Base-by-base conservation (phyloP, 2,797 vertebrate species). In the Rhinoraja longicauda region DNA sequence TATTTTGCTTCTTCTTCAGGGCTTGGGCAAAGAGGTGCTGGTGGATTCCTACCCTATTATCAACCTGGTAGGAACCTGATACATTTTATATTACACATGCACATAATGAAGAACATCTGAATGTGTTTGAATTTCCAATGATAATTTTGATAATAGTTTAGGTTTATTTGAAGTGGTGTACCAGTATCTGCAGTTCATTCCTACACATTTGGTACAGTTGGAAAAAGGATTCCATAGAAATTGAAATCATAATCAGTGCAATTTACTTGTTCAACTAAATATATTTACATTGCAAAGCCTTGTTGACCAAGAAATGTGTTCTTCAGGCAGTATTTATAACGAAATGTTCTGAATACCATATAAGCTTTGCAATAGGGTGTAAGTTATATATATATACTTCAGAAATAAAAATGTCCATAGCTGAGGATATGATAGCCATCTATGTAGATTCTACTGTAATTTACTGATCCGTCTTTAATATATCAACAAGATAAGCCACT, bases 1-100 rank as follows among this genome's bases (percentile, higher is more conserved):
- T 5, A n/a, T 36, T 91, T 88, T 45, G 57, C 57, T 86, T 90
- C 67, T 90, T 70, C 32, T 91, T 91, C 70, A 91, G 90, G 90
- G 15, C 19, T 90, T 64, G 86, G 86, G 4, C 26, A 26, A 73
- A 72, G 64, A 91, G 70, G 64, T 12, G 29, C 72, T 26, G 90
- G 32, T 91, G 39, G 67, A 24, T 91, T 39, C 67, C 21, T 72
- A 72, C 90, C 90, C 39, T 72, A 91, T 73, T 91, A 73, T 73
- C 67, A 72, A 73, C 64, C 39, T 91, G 90, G 90, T 91, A 91
- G 91, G 67, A 39, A 73, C 26, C 67, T 53, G 67, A 29, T 90
- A 39, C 36, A 90, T 73, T 91, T 15, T 45, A 13, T 73, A 29
- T 67, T 53, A 36, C 26, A 72, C 19, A 45, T 91, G 19, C 17